Evolutionary conservation across 2,113 vertebrate species (phyloP).

Genomic region (Neoarius graeffei): DNA sequence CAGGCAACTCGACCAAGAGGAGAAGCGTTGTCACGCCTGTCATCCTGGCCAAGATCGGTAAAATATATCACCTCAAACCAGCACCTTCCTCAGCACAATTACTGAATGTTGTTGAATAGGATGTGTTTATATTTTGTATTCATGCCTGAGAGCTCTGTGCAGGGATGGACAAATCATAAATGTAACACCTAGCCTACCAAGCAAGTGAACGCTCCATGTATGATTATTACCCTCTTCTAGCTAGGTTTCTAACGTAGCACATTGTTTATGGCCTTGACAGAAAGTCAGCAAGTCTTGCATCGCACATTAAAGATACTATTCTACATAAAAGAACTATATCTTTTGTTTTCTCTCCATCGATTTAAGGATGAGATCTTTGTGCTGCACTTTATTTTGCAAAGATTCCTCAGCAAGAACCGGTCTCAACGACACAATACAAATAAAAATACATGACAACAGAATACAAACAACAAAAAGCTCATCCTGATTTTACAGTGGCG

Average conservation of each 20-base stretch:
- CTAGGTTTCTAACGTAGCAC: neutral
- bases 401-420: neutral
- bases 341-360: neutral
- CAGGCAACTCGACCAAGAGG: conserved; percentile 88
- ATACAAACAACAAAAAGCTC: neutral
- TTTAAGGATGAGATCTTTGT: neutral
- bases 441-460: neutral
- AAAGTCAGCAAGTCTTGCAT: neutral
- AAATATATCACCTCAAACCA: conserved; percentile 51
- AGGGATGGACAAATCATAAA: neutral
- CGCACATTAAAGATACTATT: neutral
- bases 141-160: neutral
- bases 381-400: neutral
- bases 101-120: neutral
- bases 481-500: neutral
- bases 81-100: neutral
- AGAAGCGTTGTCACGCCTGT: conserved; percentile 90
- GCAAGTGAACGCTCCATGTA: neutral
- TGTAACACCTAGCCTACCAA: neutral
- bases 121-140: neutral
- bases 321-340: too few relatives aligned
- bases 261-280: neutral
- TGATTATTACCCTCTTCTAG: neutral
- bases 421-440: neutral
- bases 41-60: conserved; percentile 91